A percentile compares a stretch with the other conserved stretches of the same genome.
Evolutionary conservation across 1,140 invertebrate species (phyloP).

Genomic region (Drosophila pectinifera): DNA sequence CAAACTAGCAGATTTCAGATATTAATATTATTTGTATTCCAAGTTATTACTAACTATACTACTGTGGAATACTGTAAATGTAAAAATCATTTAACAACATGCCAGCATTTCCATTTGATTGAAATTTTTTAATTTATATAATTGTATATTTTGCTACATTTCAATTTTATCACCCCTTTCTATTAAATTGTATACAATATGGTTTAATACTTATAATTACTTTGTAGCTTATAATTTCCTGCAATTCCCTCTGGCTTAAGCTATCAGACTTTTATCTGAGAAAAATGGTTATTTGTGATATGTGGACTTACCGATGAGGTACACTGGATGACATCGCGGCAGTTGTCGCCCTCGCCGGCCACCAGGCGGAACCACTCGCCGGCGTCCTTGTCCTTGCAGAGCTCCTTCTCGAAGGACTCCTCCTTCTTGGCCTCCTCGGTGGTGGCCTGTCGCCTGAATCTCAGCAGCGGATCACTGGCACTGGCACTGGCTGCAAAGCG

Average conservation of each 20-base stretch:
- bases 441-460: slow-evolving; percentile 87
- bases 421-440: slow-evolving; percentile 90
- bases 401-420: slow-evolving; percentile 93
- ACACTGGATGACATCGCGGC: slow-evolving; percentile 97
- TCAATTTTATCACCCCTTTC: not conserved
- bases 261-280: too few species aligned
- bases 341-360: slow-evolving; percentile 95
- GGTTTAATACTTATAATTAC: too few species aligned
- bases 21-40: too few species aligned
- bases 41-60: not conserved
- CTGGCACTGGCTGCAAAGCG: slow-evolving; percentile 77
- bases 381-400: slow-evolving; percentile 97
- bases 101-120: not conserved
- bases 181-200: not conserved
- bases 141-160: not conserved
- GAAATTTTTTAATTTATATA: not conserved
- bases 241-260: too few species aligned
- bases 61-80: too few species aligned
- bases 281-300: not conserved
- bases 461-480: slow-evolving; percentile 86
- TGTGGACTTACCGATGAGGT: slow-evolving; percentile 91
- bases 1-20: too few species aligned
- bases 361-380: slow-evolving; percentile 97
- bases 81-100: too few species aligned
- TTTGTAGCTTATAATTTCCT: too few species aligned